phyloP scores from a whole-genome alignment of 2,888 invertebrate species.

The Ophonus ardosiacus region DNA sequence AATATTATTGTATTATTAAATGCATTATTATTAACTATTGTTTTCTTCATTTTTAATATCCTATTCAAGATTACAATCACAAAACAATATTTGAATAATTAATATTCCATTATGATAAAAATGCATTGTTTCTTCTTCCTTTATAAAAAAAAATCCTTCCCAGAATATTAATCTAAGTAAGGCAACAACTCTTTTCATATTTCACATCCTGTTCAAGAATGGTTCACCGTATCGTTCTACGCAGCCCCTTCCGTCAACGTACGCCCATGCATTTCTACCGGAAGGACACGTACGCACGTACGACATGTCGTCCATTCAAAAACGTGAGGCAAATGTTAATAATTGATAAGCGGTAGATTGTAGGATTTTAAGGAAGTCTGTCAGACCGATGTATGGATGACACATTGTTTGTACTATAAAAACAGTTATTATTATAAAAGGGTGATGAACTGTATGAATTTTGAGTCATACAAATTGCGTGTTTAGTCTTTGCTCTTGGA shows the following conservation, averaged over 20 bases:
- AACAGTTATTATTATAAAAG: neutral
- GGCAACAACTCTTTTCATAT: neutral
- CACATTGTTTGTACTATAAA: neutral
- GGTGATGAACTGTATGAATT: neutral
- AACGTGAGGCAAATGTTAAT: conserved; percentile 3
- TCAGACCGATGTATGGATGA: neutral
- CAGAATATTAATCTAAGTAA: conserved; percentile 1
- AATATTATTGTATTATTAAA: neutral
- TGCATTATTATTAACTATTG: neutral
- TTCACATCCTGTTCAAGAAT: conserved; percentile 16
- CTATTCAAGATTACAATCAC: neutral
- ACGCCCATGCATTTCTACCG: conserved; percentile 17
- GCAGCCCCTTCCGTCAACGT: conserved; percentile 17
- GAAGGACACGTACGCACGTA: conserved; percentile 37
- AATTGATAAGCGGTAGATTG: neutral
- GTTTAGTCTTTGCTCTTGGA: neutral
- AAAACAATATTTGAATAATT: neutral
- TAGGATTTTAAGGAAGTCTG: neutral
- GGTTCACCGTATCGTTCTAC: neutral
- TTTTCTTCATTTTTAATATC: neutral
- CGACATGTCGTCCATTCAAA: conserved; percentile 10
- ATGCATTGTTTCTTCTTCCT: conserved; percentile 17
- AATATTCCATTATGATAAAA: neutral
- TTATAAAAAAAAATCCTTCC: conserved; percentile 13
- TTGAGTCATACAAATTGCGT: neutral